Evolutionary conservation across 2,113 vertebrate species (phyloP).

Genomic region (Ciconia boyciana): DNA sequence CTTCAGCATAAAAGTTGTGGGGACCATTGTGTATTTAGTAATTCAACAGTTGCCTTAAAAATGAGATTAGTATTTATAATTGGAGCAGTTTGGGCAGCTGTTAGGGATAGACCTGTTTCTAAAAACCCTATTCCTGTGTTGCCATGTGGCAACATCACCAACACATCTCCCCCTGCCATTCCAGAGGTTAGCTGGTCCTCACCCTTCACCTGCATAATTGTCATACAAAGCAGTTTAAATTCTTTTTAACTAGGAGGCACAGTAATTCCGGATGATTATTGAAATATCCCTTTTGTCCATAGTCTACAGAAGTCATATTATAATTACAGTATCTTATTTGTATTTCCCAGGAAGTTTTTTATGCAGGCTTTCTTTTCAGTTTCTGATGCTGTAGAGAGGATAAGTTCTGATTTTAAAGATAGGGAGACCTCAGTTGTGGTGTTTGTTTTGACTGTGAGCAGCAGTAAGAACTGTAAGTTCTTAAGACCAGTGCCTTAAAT

Average conservation of each 20-base stretch:
- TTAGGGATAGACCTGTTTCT: background rate
- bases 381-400: background rate
- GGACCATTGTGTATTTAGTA: background rate
- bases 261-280: background rate
- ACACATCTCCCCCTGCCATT: accelerated
- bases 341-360: background rate
- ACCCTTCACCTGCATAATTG: background rate
- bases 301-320: background rate
- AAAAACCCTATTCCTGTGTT: background rate
- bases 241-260: too few species aligned
- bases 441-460: background rate
- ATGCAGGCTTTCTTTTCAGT: background rate
- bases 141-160: background rate
- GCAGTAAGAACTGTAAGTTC: background rate
- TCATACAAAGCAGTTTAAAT: background rate
- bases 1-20: background rate
- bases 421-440: background rate
- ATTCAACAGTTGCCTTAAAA: background rate
- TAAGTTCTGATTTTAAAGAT: background rate
- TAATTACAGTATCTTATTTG: background rate
- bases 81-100: background rate
- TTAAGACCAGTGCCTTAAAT: background rate
- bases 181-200: background rate
- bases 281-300: background rate
- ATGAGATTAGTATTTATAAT: background rate